Conservation (phyloP, 2,888 invertebrate species). For the Branchellion lobata region DNA sequence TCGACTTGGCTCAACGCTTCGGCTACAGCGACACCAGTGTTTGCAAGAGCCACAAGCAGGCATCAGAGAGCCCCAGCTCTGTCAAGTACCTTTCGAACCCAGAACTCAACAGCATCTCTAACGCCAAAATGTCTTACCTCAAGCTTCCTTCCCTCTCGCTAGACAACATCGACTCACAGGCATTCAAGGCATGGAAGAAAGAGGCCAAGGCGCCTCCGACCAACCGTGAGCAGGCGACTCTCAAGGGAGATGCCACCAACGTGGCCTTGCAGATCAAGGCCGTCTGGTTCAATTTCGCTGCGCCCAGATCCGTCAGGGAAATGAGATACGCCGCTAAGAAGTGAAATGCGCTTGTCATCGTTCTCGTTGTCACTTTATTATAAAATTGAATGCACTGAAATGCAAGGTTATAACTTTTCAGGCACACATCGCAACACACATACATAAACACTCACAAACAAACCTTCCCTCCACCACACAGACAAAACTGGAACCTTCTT, state of each 20-base stretch:
- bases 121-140: background rate
- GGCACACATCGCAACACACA: no score
- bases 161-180: background rate
- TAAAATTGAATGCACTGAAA: no score
- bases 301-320: constrained; percentile 88
- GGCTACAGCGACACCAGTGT: constrained; percentile 49
- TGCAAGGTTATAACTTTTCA: no score
- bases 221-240: constrained; percentile 20
- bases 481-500: constrained; percentile 90
- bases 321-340: constrained; percentile 58
- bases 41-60: constrained; percentile 10
- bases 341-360: no score
- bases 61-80: constrained; percentile 32
- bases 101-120: background rate
- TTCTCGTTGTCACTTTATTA: no score
- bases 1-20: constrained; percentile 68
- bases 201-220: background rate
- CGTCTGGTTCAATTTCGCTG: constrained; percentile 96
- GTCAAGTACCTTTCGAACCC: constrained; percentile 17
- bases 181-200: background rate
- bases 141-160: background rate
- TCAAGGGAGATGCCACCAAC: constrained; percentile 67
- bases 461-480: constrained; percentile 55
- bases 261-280: constrained; percentile 84
- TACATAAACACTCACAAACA: no score